Conservation (phyloP, 2,113 vertebrate species). For the Phocoena sinus region DNA sequence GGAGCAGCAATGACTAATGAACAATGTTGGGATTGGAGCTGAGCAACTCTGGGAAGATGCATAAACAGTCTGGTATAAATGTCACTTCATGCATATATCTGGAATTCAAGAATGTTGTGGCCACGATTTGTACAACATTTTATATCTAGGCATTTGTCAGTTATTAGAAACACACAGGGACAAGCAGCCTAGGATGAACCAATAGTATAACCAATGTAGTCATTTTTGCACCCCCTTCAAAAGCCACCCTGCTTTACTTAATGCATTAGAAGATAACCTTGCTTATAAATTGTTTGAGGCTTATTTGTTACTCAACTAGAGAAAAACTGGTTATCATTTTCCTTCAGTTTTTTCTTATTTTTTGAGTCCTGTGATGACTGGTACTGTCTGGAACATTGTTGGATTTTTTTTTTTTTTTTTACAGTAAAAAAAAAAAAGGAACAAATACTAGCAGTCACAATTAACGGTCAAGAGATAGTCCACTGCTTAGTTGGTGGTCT, state of each 20-base stretch:
- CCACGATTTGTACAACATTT: not conserved
- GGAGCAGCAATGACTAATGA: not conserved
- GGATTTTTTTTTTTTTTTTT: not conserved
- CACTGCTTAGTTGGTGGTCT: constrained; percentile 24
- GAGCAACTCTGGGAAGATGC: not conserved
- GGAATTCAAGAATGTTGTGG: not conserved
- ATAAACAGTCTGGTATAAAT: not conserved
- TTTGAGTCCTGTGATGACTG: not conserved
- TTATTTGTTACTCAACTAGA: not conserved
- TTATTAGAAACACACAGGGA: not conserved
- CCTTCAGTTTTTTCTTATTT: not conserved
- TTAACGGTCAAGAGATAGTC: constrained; percentile 17
- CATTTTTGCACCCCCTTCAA: not conserved
- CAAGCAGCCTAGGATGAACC: not conserved
- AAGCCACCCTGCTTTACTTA: not conserved
- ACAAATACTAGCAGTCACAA: not conserved
- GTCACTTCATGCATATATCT: not conserved
- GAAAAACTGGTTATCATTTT: not conserved
- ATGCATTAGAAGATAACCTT: not conserved
- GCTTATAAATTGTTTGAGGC: not conserved
- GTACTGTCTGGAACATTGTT: not conserved
- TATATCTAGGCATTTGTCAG: not conserved
- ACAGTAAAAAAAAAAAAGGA: not conserved
- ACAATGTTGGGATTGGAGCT: not conserved
- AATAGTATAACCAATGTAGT: not conserved